phyloP scores from a whole-genome alignment of 1,140 invertebrate genomes.

The Penaeus japonicus region DNA sequence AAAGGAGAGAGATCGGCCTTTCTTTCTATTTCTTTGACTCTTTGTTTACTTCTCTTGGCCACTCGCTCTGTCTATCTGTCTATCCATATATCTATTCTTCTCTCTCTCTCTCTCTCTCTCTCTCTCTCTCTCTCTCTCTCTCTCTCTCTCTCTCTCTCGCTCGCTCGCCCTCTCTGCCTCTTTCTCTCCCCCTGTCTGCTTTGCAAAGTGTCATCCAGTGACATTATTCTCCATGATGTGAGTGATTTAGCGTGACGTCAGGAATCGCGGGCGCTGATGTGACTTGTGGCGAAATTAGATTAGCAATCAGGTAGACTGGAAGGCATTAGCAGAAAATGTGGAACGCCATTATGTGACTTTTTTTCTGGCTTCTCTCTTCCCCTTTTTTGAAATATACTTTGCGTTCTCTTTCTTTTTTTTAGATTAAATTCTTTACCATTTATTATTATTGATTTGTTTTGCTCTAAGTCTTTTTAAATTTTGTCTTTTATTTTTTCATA shows the following conservation, averaged over 20 bases:
- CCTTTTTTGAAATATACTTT: background rate
- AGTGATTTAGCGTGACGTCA: too few species aligned
- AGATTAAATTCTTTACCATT: too few species aligned
- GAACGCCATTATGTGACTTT: background rate
- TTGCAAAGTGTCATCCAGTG: background rate
- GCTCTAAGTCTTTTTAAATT: too few species aligned
- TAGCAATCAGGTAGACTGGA: too few species aligned
- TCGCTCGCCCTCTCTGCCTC: background rate
- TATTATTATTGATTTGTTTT: too few species aligned
- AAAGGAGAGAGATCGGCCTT: background rate
- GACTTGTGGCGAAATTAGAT: too few species aligned
- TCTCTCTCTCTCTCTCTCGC: background rate
- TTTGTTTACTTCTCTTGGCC: background rate
- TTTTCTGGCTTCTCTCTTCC: background rate
- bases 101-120: background rate
- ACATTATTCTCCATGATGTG: background rate
- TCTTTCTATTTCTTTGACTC: background rate
- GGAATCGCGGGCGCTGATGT: too few species aligned
- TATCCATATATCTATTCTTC: background rate
- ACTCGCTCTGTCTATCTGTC: background rate
- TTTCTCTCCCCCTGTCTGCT: background rate
- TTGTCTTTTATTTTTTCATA: background rate
- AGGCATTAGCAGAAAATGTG: too few species aligned
- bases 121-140: background rate
- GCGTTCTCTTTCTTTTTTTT: background rate